Base-by-base conservation (phyloP, 2,888 invertebrate species). In the Pristionchus japonicus region DNA sequence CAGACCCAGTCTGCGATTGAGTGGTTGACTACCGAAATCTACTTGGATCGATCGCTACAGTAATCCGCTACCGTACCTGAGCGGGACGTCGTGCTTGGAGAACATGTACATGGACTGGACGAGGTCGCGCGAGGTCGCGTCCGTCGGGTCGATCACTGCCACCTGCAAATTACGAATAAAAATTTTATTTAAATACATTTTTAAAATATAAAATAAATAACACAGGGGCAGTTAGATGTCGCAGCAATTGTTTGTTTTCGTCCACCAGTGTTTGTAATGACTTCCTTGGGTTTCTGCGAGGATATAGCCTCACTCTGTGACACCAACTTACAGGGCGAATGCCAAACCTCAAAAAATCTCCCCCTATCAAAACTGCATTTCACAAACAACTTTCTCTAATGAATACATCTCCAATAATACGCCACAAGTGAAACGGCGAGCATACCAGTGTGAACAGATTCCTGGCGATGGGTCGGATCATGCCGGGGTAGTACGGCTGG, bases 401-500 rank as follows among this genome's bases (percentile, higher is more conserved):
- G n/a, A n/a, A n/a, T n/a, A n/a, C n/a, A n/a, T n/a, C n/a, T n/a
- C n/a, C n/a, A n/a, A n/a, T n/a, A n/a, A n/a, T n/a, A n/a, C n/a
- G n/a, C n/a, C n/a, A n/a, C n/a, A n/a, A n/a, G n/a, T n/a, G n/a
- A n/a, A n/a, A n/a, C n/a, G n/a, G n/a, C n/a, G n/a, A n/a, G n/a
- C 43, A n/a, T 96, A 89, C 97, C 96, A 92, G 97, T 96, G 94
- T 97, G 90, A 93, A 94, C 87, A 95, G 91, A 92, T 96, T 96
- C 89, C 95, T 95, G 52, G 95, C 95, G 70, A 96, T 95, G 87
- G 95, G 95, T 90, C 99, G 96, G 89, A 99, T 95, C 98, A 99
- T 98, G 88, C 99, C 99, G 0, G 98, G 98, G 94, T 98, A 99
- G 0, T 98, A 97, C n/a, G 99, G 98, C 89, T 98, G 96, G 90